These are phyloP conservation scores for Ferrisia virgata DNA, from an alignment of 2,888 invertebrate genomes.

Conservation along the genomic window DNA sequence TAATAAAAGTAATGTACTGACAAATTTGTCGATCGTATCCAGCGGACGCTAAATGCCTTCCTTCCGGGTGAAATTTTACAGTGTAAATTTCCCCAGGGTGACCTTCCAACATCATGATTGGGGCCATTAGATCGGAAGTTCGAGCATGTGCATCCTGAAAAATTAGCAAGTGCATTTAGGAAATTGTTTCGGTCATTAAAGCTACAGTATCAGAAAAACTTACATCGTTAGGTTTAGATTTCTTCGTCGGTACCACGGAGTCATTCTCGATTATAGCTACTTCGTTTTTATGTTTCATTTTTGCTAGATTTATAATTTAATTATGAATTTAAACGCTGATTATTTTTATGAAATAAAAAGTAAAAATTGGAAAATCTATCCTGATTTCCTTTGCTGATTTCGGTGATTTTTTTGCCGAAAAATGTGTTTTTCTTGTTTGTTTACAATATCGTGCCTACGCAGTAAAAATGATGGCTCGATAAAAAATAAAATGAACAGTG, in stretches of 20 bases:
- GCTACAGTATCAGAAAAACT: neutral
- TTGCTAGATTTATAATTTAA: neutral
- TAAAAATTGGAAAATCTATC: neutral
- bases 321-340: neutral
- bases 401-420: neutral
- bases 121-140: constrained; percentile 83
- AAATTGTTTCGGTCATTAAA: neutral
- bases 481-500: neutral
- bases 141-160: constrained; percentile 52
- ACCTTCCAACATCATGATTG: constrained; percentile 93
- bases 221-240: constrained; percentile 41
- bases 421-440: constrained; percentile 47
- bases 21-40: constrained; percentile 95
- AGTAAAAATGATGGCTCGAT: neutral
- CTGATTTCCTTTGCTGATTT: too few relatives aligned
- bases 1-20: constrained; percentile 56
- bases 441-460: neutral
- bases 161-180: neutral
- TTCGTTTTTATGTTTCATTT: constrained; percentile 46
- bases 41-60: constrained; percentile 86
- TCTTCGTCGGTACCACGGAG: constrained; percentile 28
- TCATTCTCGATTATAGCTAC: constrained; percentile 45
- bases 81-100: constrained; percentile 96
- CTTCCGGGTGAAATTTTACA: constrained; percentile 93
- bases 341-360: neutral